Percentiles rank a stretch among this genome's conserved stretches.
phyloP scores from a whole-genome alignment of 1,140 invertebrate genomes.

The Euglossa dilemma region DNA sequence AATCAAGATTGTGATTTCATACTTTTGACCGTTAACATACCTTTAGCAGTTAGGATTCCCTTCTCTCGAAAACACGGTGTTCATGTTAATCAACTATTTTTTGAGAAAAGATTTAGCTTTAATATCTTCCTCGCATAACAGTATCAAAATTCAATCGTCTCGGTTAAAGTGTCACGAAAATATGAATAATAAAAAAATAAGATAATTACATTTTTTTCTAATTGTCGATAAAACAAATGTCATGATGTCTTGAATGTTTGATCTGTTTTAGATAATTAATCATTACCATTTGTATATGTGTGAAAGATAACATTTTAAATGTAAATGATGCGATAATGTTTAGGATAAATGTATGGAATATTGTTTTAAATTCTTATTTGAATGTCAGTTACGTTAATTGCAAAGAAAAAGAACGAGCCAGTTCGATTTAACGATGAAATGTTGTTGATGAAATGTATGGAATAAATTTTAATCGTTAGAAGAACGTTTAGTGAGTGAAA shows the following conservation, averaged over 20 bases:
- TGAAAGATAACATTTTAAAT: background rate
- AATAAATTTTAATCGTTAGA: slow-evolving; percentile 34
- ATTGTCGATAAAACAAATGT: background rate
- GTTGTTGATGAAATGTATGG: background rate
- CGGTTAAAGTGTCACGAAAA: background rate
- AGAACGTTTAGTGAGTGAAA: slow-evolving; percentile 3
- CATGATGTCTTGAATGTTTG: background rate
- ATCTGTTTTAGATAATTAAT: background rate
- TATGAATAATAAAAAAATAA: too few species aligned
- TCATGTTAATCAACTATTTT: slow-evolving; percentile 26
- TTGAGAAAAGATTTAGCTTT: background rate
- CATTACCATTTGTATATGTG: background rate
- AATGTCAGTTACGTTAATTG: background rate
- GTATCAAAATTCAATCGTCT: too few species aligned
- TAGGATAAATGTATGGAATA: background rate
- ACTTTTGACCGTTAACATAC: background rate
- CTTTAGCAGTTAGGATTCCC: background rate
- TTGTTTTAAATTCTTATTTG: background rate
- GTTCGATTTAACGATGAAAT: background rate
- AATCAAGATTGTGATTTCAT: background rate
- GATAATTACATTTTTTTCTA: background rate
- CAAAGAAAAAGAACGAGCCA: background rate
- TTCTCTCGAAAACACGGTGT: slow-evolving; percentile 8
- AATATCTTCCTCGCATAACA: background rate
- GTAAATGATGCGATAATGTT: slow-evolving; percentile 1